Base-by-base conservation (phyloP, 2,888 invertebrate genomes). In the Peribatodes rhomboidaria region DNA sequence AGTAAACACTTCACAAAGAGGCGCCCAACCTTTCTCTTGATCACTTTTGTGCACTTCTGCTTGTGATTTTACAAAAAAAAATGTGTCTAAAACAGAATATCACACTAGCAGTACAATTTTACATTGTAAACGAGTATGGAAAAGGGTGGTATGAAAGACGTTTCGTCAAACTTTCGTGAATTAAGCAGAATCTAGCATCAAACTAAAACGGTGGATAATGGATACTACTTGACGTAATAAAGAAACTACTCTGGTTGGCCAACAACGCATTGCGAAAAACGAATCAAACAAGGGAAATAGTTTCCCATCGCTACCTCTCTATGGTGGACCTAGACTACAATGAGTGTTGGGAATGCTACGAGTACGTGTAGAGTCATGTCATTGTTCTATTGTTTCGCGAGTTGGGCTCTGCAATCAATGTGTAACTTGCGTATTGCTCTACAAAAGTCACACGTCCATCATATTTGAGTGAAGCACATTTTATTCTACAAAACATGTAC, bases 351-450 rank as follows among this genome's bases (percentile, higher is more conserved):
- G 64, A 66, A 59, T 35, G 18, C 20, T 61, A 47, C 59, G 46
- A 58, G 31, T 44, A 44, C 42, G 50, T 61, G 37, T 42, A 68
- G 53, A 68, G 62, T 70, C 57, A 42, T 66, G 57, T 59, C 57
- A 70, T 70, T 70, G 68, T 70, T 62, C 66, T 65, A 65, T 69
- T 68, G 66, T 67, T 10, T 46, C 22, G 41, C 61, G 33, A 13
- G 42, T 20, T 6, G 47, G 18, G 14, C 31, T 14, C n/a, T 42
- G 55, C 63, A 67, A 67, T 68, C 58, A 65, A 65, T 58, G 65
- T 61, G 65, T 67, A 61, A 68, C 57, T 46, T 33, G 56, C 42
- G 37, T 61, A 56, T 39, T 54, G 37, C 14, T 54, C 50, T 42
- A 41, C 11, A n/a, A 6, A 20, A 33, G 8, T 6, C 2, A 11